Evolutionary conservation across 2,113 vertebrate species (phyloP).

Genomic region (Mandrillus leucophaeus): DNA sequence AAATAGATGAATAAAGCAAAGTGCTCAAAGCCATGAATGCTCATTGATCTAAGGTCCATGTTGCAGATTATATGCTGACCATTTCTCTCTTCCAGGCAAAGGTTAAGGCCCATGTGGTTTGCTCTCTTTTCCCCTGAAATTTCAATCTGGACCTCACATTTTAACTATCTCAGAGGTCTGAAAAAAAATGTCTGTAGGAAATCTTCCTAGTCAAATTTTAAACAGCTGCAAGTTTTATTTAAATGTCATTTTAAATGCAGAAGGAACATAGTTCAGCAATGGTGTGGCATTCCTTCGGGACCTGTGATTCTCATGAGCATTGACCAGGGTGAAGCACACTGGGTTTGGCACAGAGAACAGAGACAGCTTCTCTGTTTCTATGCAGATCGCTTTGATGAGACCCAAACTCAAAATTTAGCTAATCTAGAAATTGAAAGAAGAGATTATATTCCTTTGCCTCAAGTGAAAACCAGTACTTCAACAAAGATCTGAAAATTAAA

Average conservation of each 20-base stretch:
- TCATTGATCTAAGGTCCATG: background rate
- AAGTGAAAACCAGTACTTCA: background rate
- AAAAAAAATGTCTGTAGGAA: background rate
- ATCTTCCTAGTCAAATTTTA: background rate
- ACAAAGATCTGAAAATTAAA: background rate
- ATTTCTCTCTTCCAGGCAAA: background rate
- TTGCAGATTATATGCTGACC: background rate
- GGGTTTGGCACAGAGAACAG: background rate
- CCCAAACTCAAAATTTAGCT: background rate
- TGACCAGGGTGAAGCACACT: background rate
- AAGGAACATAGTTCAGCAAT: background rate
- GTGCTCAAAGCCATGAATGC: background rate
- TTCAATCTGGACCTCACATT: background rate
- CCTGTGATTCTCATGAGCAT: constrained; percentile 37
- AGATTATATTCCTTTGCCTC: background rate
- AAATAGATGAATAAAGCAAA: background rate
- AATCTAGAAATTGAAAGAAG: background rate
- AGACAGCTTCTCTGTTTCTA: background rate
- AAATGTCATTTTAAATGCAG: constrained; percentile 27
- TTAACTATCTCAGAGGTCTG: background rate
- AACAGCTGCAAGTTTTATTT: constrained; percentile 36
- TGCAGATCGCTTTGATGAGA: background rate
- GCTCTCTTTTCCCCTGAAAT: background rate
- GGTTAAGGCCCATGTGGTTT: background rate
- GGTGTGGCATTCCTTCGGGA: background rate